phyloP scores from a whole-genome alignment of 2,797 vertebrate genomes.

The Megalops cyprinoides region DNA sequence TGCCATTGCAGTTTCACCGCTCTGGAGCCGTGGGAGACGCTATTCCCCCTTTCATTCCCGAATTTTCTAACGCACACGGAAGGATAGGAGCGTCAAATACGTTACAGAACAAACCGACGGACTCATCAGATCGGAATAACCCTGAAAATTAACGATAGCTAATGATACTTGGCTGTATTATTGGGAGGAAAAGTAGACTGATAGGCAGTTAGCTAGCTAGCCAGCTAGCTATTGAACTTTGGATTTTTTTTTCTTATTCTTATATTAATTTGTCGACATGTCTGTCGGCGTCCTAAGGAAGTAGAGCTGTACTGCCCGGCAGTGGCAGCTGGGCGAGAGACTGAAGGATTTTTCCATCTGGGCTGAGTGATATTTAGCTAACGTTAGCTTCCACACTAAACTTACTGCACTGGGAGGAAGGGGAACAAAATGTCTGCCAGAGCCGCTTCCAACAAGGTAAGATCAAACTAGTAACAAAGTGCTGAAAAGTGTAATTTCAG shows the following conservation, averaged over 20 bases:
- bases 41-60: background rate
- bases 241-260: constrained; percentile 66
- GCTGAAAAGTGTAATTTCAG: background rate
- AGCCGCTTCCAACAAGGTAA: constrained; percentile 83
- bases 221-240: constrained; percentile 76
- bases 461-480: constrained; percentile 48
- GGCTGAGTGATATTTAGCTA: constrained; percentile 56
- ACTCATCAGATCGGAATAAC: constrained; percentile 33
- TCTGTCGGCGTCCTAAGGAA: constrained; percentile 68
- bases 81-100: background rate
- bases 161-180: constrained; percentile 16
- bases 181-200: constrained; percentile 21
- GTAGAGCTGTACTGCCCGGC: constrained; percentile 76
- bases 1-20: constrained; percentile 37
- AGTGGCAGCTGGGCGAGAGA: constrained; percentile 75
- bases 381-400: constrained; percentile 42
- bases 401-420: constrained; percentile 54
- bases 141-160: background rate
- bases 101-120: background rate
- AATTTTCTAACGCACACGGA: background rate
- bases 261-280: constrained; percentile 72
- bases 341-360: constrained; percentile 55
- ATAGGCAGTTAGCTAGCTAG: constrained; percentile 19
- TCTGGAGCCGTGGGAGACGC: constrained; percentile 22
- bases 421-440: constrained; percentile 91